A percentile compares a stretch with the other conserved stretches of the same genome.
These are phyloP conservation scores for Neodiprion virginianus DNA, from an alignment of 1,140 invertebrate species.

Conservation along the genomic window DNA sequence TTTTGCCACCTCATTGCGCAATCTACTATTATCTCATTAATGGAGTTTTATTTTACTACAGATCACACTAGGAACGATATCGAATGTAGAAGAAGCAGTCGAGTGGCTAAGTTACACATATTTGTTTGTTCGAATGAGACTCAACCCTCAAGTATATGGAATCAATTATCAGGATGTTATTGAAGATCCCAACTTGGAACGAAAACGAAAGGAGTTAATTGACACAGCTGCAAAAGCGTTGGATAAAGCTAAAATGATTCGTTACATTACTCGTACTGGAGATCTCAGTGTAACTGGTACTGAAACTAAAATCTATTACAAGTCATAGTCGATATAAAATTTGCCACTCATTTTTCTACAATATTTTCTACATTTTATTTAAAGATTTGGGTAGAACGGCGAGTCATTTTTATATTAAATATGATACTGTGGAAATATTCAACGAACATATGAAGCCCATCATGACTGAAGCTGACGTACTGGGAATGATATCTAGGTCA, in stretches of 20 bases:
- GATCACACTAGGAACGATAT: slow-evolving; percentile 92
- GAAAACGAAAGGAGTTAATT: slow-evolving; percentile 80
- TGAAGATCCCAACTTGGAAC: slow-evolving; percentile 79
- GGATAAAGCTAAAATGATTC: slow-evolving; percentile 94
- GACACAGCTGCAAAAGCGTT: slow-evolving; percentile 79
- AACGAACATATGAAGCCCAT: slow-evolving; percentile 79
- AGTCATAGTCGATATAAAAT: not conserved
- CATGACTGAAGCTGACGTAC: slow-evolving; percentile 88
- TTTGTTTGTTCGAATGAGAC: slow-evolving; percentile 90
- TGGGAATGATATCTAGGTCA: slow-evolving; percentile 88
- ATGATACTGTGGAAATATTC: slow-evolving; percentile 93
- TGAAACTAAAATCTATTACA: slow-evolving; percentile 23
- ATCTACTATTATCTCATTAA: too few species aligned
- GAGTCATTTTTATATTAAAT: slow-evolving; percentile 98
- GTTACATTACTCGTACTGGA: slow-evolving; percentile 85
- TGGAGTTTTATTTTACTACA: slow-evolving; percentile 51
- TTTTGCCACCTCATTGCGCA: too few species aligned
- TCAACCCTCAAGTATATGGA: slow-evolving; percentile 93
- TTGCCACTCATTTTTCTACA: not conserved
- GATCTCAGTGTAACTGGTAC: slow-evolving; percentile 81
- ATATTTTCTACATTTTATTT: slow-evolving; percentile 30
- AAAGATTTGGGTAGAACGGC: slow-evolving; percentile 93
- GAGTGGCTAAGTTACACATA: slow-evolving; percentile 99
- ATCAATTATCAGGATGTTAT: slow-evolving; percentile 74
- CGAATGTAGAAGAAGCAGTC: slow-evolving; percentile 94